Percentiles rank a stretch among this genome's conserved stretches.
phyloP scores from a whole-genome alignment of 2,113 vertebrate genomes.

The human region DNA sequence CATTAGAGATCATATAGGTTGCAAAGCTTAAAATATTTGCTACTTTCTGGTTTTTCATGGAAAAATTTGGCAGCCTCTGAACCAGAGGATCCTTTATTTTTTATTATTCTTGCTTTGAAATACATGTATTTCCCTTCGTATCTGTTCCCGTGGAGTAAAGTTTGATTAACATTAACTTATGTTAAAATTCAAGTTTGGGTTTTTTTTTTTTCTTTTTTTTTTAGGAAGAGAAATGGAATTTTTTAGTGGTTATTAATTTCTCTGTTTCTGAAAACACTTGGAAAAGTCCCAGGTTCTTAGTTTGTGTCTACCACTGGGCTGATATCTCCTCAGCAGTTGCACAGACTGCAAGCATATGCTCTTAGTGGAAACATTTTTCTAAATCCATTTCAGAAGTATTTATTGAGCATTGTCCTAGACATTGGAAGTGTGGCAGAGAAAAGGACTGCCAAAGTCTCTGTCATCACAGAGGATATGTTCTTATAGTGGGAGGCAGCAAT shows the following conservation, averaged over 20 bases:
- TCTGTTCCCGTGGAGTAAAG: slow-evolving; percentile 16
- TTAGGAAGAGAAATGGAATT: neutral
- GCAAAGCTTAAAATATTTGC: slow-evolving; percentile 33
- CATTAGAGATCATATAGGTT: neutral
- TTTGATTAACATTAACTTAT: slow-evolving; percentile 38
- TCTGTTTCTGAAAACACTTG: slow-evolving; percentile 64
- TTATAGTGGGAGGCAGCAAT: neutral
- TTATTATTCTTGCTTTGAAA: slow-evolving; percentile 38
- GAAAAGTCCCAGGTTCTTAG: slow-evolving; percentile 33
- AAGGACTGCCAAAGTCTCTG: neutral
- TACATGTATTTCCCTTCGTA: slow-evolving; percentile 28
- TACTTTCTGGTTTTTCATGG: neutral
- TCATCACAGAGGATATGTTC: neutral
- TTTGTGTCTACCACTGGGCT: slow-evolving; percentile 40
- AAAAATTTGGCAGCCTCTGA: neutral
- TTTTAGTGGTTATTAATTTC: slow-evolving; percentile 56
- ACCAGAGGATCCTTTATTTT: slow-evolving; percentile 37
- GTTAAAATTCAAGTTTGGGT: neutral
- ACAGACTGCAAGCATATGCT: slow-evolving; percentile 57
- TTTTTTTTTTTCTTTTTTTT: neutral
- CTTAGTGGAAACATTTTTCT: neutral
- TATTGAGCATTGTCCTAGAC: slow-evolving; percentile 39
- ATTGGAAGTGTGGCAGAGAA: neutral
- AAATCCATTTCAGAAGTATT: slow-evolving; percentile 16
- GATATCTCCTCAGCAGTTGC: slow-evolving; percentile 2